phyloP scores from a whole-genome alignment of 2,113 vertebrate species.

The Noturus placidus region DNA sequence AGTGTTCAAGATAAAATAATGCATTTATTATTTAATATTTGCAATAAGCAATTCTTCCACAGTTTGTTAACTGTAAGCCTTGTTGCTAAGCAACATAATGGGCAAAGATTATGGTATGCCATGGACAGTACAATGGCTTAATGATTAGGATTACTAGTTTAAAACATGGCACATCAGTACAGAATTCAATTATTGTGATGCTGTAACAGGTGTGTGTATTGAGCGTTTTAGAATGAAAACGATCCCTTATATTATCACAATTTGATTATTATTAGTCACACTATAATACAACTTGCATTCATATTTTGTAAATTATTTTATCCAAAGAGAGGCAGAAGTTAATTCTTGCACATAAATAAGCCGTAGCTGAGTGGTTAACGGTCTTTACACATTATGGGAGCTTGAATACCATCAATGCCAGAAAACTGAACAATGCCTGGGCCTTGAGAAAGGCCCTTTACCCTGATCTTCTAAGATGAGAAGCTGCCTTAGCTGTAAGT shows the following conservation, averaged over 20 bases:
- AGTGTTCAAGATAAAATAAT: background rate
- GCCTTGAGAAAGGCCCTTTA: background rate
- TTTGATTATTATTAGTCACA: background rate
- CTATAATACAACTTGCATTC: background rate
- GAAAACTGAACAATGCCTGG: background rate
- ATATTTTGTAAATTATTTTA: background rate
- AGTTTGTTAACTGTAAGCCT: background rate
- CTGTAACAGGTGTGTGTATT: background rate
- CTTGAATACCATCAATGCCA: background rate
- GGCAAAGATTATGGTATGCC: background rate
- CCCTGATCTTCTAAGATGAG: background rate
- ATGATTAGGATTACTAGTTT: background rate
- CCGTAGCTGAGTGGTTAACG: background rate
- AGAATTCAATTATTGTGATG: background rate
- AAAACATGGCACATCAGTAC: background rate
- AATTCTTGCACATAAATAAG: background rate
- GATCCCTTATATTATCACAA: background rate
- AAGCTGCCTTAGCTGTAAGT: background rate
- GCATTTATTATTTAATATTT: background rate
- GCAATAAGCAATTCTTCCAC: background rate
- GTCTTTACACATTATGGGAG: background rate
- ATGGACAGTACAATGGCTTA: background rate
- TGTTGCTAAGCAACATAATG: background rate
- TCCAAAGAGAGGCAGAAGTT: background rate
- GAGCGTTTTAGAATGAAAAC: background rate